Conservation (phyloP, 2,888 invertebrate species). For the Branchellion lobata region DNA sequence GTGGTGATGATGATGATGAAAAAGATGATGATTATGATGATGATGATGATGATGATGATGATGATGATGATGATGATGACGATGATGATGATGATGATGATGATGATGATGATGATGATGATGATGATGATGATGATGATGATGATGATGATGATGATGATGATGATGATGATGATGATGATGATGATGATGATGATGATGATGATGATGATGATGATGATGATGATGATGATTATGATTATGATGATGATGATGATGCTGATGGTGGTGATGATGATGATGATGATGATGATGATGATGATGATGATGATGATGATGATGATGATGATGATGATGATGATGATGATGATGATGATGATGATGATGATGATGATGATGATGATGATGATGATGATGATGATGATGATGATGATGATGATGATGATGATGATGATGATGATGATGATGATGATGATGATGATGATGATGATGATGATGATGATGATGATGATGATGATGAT, state of each 20-base stretch:
- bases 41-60: background rate
- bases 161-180: background rate
- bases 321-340: background rate
- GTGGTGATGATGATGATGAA: background rate
- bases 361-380: background rate
- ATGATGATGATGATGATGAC: background rate
- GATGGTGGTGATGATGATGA: conserved; percentile 9
- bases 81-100: conserved; percentile 1
- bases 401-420: background rate
- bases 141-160: background rate
- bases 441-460: background rate
- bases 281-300: background rate
- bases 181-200: background rate
- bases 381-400: background rate
- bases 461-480: background rate
- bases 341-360: background rate
- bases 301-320: background rate
- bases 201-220: background rate
- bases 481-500: background rate
- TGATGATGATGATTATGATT: background rate
- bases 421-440: background rate
- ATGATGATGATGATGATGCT: background rate
- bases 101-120: background rate
- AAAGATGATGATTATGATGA: background rate
- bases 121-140: background rate